phyloP scores from a whole-genome alignment of 2,797 vertebrate genomes.

The Hafferia zeledoni region DNA sequence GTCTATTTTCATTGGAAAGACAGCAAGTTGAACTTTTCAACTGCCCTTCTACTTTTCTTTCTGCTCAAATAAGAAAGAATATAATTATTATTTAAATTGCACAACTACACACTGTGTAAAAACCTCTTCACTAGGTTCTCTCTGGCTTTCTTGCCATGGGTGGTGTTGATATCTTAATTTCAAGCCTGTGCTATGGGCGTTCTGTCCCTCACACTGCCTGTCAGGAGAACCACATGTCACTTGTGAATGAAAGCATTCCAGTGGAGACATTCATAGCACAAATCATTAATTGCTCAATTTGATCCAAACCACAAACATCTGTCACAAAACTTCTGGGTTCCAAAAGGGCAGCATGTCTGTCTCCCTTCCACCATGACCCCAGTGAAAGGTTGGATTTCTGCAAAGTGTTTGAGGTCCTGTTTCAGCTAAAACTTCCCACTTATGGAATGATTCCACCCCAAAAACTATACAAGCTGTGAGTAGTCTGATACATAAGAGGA shows the following conservation, averaged over 20 bases:
- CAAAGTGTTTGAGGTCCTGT: background rate
- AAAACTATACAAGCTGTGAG: background rate
- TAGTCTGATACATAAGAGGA: background rate
- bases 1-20: background rate
- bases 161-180: background rate
- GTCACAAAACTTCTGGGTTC: background rate
- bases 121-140: background rate
- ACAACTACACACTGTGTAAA: background rate
- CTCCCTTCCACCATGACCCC: background rate
- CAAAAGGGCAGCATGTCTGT: background rate
- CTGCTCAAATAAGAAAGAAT: background rate
- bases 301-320: background rate
- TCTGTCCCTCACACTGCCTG: background rate
- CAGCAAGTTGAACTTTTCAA: background rate
- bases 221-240: background rate
- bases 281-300: background rate
- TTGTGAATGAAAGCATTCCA: slow-evolving; percentile 2
- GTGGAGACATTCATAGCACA: background rate
- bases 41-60: background rate
- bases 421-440: background rate
- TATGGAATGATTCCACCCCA: background rate
- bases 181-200: background rate
- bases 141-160: background rate
- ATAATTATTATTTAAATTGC: background rate
- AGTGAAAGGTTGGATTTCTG: background rate